Conservation (phyloP, 2,888 invertebrate species). For the Achlya flavicornis region DNA sequence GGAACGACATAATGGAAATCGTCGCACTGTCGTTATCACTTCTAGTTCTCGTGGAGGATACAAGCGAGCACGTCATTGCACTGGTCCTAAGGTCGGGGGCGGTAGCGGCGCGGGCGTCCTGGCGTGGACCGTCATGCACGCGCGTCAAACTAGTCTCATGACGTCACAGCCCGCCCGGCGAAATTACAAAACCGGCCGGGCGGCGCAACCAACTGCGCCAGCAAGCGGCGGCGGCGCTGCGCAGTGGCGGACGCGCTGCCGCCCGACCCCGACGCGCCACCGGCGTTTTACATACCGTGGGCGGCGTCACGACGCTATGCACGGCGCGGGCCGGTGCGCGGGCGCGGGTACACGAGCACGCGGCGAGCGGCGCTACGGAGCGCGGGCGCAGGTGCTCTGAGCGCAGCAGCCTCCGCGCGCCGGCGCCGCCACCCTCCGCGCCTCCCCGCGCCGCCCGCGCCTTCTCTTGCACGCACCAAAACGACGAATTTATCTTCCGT, state of each 20-base stretch:
- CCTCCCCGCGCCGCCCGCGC: slow-evolving; percentile 72
- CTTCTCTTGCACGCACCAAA: slow-evolving; percentile 78
- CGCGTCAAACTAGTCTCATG: slow-evolving; percentile 81
- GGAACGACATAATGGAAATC: slow-evolving; percentile 10
- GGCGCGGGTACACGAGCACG: slow-evolving; percentile 77
- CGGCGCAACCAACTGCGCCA: slow-evolving; percentile 63
- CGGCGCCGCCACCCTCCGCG: slow-evolving; percentile 84
- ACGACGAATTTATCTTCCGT: slow-evolving; percentile 82
- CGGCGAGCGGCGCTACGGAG: slow-evolving; percentile 83
- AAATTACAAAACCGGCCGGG: slow-evolving; percentile 81
- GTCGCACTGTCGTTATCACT: slow-evolving; percentile 19
- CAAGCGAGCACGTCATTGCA: slow-evolving; percentile 77
- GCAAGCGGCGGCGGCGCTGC: slow-evolving; percentile 63
- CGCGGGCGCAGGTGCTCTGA: slow-evolving; percentile 89
- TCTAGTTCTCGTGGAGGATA: slow-evolving; percentile 38
- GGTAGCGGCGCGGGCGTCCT: slow-evolving; percentile 72
- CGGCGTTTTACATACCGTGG: slow-evolving; percentile 76
- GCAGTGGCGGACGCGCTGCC: slow-evolving; percentile 81
- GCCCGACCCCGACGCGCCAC: slow-evolving; percentile 81
- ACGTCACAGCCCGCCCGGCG: slow-evolving; percentile 81
- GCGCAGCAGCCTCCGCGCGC: slow-evolving; percentile 86
- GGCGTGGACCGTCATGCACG: slow-evolving; percentile 78
- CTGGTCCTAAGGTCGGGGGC: slow-evolving; percentile 76
- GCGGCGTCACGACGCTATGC: slow-evolving; percentile 77
- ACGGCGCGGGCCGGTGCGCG: slow-evolving; percentile 68